Evolutionary conservation across 1,140 invertebrate species (phyloP).

Genomic region (Rhysida immarginata): DNA sequence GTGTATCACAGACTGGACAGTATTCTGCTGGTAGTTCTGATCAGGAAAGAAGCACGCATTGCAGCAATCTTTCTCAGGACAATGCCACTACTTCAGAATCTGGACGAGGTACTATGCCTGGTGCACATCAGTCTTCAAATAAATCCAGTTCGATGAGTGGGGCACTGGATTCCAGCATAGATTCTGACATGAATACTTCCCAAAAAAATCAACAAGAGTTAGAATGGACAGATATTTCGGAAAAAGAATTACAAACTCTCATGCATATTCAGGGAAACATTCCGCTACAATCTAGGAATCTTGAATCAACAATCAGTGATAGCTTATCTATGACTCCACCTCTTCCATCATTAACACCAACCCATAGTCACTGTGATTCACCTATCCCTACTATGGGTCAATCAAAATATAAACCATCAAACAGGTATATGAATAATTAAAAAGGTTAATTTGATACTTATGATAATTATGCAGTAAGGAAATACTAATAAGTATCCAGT

Average conservation of each 20-base stretch:
- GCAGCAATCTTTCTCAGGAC: constrained; percentile 22
- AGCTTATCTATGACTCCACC: constrained; percentile 57
- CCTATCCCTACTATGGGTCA: not conserved
- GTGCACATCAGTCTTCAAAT: constrained; percentile 12
- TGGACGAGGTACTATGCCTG: constrained; percentile 27
- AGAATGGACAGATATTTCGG: constrained; percentile 2
- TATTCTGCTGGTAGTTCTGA: constrained; percentile 10
- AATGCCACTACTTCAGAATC: constrained; percentile 24
- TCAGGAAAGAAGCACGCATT: constrained; percentile 15
- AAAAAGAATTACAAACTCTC: constrained; percentile 13
- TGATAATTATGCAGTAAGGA: too few relatives aligned
- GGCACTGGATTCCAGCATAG: constrained; percentile 17
- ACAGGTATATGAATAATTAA: not conserved
- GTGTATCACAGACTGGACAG: too few relatives aligned
- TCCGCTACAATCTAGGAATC: too few relatives aligned
- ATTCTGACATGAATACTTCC: constrained; percentile 13
- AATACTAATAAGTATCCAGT: too few relatives aligned
- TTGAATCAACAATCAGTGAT: constrained; percentile 38
- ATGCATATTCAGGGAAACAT: too few relatives aligned
- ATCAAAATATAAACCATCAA: not conserved
- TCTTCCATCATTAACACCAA: constrained; percentile 54
- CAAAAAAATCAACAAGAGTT: not conserved
- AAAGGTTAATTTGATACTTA: too few relatives aligned
- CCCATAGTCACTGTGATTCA: not conserved
- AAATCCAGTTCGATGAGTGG: constrained; percentile 13